Conservation (phyloP, 2,888 invertebrate genomes). For the Chironomus tentans region DNA sequence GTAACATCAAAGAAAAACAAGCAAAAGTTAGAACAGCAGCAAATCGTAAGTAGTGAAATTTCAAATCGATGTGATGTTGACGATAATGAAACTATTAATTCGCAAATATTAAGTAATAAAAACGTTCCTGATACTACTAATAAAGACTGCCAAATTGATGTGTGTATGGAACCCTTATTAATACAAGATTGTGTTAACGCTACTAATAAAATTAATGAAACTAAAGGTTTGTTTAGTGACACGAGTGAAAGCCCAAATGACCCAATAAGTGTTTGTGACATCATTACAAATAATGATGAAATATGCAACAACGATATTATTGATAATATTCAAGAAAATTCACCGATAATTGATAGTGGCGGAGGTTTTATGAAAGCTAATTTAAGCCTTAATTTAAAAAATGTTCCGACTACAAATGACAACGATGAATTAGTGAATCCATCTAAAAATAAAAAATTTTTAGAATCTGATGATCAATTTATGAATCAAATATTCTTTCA, state of each 20-base stretch:
- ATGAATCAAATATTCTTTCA: constrained; percentile 15
- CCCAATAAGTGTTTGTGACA: background rate
- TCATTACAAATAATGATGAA: background rate
- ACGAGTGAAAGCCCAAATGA: background rate
- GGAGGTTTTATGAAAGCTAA: background rate
- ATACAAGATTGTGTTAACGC: constrained; percentile 8
- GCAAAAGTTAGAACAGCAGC: background rate
- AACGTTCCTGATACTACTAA: constrained; percentile 4
- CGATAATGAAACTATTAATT: background rate
- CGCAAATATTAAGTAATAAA: constrained; percentile 1
- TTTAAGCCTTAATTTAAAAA: constrained; percentile 7
- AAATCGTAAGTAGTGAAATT: constrained; percentile 13
- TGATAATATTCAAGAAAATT: background rate
- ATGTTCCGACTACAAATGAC: background rate
- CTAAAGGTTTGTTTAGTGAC: background rate
- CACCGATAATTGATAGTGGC: background rate
- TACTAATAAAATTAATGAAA: constrained; percentile 16
- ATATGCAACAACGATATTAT: too few species aligned
- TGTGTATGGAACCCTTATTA: constrained; percentile 19
- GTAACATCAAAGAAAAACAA: constrained; percentile 4
- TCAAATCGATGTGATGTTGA: background rate
- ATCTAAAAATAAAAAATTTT: constrained; percentile 20
- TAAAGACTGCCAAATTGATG: constrained; percentile 7
- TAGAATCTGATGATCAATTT: constrained; percentile 22
- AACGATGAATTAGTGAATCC: background rate